Conservation (phyloP, 2,797 vertebrate species). For the Macropodus opercularis region DNA sequence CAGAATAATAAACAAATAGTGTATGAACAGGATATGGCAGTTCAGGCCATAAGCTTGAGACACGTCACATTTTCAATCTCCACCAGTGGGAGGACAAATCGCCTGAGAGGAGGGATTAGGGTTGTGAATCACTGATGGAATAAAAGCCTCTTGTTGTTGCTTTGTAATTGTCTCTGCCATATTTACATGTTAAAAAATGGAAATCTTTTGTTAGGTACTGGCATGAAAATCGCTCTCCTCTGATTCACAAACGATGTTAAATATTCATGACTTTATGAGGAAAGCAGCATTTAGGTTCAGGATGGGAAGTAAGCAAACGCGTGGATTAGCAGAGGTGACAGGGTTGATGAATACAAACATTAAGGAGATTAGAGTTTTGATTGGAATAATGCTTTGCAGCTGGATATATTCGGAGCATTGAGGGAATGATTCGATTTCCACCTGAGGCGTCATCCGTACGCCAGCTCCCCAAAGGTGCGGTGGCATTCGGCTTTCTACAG, state of each 20-base stretch:
- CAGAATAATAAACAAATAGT: conserved; percentile 74
- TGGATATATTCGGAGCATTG: conserved; percentile 75
- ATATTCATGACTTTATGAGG: conserved; percentile 77
- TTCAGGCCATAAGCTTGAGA: conserved; percentile 69
- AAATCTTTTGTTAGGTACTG: conserved; percentile 76
- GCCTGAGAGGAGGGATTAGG: conserved; percentile 79
- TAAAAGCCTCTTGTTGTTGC: conserved; percentile 78
- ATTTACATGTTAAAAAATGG: conserved; percentile 81
- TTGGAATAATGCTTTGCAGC: conserved; percentile 79
- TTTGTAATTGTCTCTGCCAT: conserved; percentile 80
- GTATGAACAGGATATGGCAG: conserved; percentile 62
- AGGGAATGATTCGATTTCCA: conserved; percentile 71
- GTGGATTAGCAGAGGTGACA: conserved; percentile 78
- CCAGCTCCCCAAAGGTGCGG: conserved; percentile 57
- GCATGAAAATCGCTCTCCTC: conserved; percentile 69
- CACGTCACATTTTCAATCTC: conserved; percentile 79
- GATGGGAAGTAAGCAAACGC: conserved; percentile 71
- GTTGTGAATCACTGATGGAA: conserved; percentile 77
- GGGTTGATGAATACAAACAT: conserved; percentile 83
- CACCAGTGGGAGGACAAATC: conserved; percentile 77
- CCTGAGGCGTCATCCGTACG: conserved; percentile 48
- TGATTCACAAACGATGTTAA: conserved; percentile 74
- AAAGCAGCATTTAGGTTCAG: conserved; percentile 72
- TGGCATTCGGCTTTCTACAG: conserved; percentile 75
- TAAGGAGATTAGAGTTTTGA: conserved; percentile 84